Base-by-base conservation (phyloP, 1,140 invertebrate species). In the Lordiphosa collinella region DNA sequence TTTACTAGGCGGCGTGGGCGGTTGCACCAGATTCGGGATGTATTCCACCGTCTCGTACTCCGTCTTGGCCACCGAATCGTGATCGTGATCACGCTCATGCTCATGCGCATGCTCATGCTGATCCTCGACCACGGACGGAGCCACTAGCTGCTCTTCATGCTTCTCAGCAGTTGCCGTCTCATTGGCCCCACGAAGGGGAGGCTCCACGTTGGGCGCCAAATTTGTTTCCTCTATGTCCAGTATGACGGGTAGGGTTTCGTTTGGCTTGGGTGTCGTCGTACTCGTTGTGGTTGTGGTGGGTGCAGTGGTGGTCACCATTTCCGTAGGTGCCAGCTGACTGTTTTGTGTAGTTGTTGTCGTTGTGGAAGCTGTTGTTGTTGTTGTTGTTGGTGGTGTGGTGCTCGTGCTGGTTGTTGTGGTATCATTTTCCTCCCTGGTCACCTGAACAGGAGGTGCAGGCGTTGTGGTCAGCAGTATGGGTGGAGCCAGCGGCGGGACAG, bases 21-120 rank as follows among this genome's bases (percentile, higher is more conserved):
- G 59, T 46, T 71, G 46, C 46, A 82, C 75, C 31, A 71, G 51
- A 62, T 84, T 86, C 35, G 86, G 78, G 34, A 87, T 86, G 36
- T 73, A 88, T 25, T 88, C 86, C 35, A 88, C 73, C 18, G 86
- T 88, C 31, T 85, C 67, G 35, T 88, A 88, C 32, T 87, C 86
- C 44, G 82, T 85, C 54, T 87, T 80, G 51, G 75, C 71, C 54
- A 70, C 85, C 36, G 72, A 61, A 41, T 80, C 75, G 49, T 73
- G 70, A 22, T 79, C 68, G n/a, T 52, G 55, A 16, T 76, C 57
- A 13, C 41, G 48, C 31, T 59, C 60, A 0, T 56, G 38, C 7
- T 53, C 32, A 22, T 41, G 41, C 8, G 48, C 25, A 2, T 55
- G 55, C 35, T 62, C 37, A 10, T 58, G 14, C 2, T 44, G 36